Percentiles rank a stretch among this genome's conserved stretches.
These are phyloP conservation scores for Ictalurus punctatus DNA, from an alignment of 2,113 vertebrate genomes.

Conservation along the genomic window DNA sequence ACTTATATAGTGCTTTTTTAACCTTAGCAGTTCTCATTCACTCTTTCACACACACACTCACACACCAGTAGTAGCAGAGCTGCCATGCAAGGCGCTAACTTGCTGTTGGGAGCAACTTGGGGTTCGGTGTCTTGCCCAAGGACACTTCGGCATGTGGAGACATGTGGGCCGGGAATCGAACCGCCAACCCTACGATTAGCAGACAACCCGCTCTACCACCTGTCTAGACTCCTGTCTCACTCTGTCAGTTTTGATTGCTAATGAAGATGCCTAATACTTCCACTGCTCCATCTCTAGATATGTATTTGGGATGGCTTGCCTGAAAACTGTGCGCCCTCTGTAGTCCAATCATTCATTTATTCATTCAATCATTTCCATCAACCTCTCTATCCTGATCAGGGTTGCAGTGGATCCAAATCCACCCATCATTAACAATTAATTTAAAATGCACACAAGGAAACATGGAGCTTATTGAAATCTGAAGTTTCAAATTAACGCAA, in stretches of 20 bases:
- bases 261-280: background rate
- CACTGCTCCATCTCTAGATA: background rate
- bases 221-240: background rate
- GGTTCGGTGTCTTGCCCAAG: no score
- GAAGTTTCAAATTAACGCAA: background rate
- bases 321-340: background rate
- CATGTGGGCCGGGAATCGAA: no score
- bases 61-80: no score
- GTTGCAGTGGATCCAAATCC: background rate
- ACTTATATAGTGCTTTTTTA: no score
- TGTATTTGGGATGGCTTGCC: background rate
- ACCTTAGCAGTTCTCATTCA: no score
- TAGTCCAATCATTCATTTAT: no score
- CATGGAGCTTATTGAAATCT: background rate
- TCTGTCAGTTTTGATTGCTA: background rate
- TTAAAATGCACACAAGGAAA: background rate
- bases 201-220: no score
- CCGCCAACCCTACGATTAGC: no score
- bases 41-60: no score
- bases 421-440: background rate
- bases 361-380: background rate
- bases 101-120: no score
- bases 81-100: no score
- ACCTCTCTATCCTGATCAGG: background rate
- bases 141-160: no score